Evolutionary conservation across 2,113 vertebrate species (phyloP).

Genomic region (Gambusia holbrooki): DNA sequence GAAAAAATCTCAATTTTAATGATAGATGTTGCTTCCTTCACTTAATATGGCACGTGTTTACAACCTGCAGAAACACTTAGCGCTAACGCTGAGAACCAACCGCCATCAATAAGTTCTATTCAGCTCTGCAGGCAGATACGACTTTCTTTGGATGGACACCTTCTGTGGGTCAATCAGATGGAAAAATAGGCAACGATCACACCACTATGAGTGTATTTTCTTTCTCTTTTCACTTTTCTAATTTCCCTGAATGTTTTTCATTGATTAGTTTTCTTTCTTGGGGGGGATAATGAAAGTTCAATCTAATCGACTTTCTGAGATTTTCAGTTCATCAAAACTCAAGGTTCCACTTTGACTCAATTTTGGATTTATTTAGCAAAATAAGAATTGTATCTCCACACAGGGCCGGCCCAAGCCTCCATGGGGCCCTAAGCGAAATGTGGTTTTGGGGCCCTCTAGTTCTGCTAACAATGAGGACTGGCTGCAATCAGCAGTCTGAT

Average conservation of each 20-base stretch:
- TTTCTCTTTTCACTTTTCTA: not conserved
- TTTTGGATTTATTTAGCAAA: conserved; percentile 8
- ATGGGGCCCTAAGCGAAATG: too few species aligned
- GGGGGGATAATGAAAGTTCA: conserved; percentile 9
- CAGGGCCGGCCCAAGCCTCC: not conserved
- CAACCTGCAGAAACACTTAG: not conserved
- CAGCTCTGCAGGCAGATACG: not conserved
- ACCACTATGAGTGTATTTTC: not conserved
- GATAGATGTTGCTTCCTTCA: not conserved
- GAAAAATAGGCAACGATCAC: not conserved
- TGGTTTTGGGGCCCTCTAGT: too few species aligned
- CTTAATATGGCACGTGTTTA: not conserved
- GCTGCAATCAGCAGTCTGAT: too few species aligned
- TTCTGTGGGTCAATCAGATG: not conserved
- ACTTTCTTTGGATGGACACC: not conserved
- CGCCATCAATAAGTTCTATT: not conserved
- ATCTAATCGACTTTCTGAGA: not conserved
- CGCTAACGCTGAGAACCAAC: not conserved
- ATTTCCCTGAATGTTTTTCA: not conserved
- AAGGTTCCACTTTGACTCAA: conserved; percentile 3
- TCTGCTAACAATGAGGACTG: too few species aligned
- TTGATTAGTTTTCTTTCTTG: conserved; percentile 1
- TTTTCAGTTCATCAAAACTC: not conserved
- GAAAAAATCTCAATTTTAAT: not conserved
- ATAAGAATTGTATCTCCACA: not conserved